Evolutionary conservation across 2,888 invertebrate genomes (phyloP).

Genomic region (Pseudococcus jackbeardsleyi): DNA sequence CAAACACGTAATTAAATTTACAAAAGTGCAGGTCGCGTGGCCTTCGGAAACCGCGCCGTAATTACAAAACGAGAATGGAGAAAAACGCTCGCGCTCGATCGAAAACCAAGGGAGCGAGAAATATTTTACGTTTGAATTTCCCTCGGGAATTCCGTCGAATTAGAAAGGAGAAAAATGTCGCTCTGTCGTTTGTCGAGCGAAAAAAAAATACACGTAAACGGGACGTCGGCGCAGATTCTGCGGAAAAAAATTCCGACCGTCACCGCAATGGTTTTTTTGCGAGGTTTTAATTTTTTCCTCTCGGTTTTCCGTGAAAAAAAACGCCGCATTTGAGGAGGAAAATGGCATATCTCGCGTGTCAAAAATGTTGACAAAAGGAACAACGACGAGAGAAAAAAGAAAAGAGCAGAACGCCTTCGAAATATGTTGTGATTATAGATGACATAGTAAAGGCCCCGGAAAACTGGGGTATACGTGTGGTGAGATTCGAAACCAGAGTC

Average conservation of each 20-base stretch:
- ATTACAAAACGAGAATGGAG: conserved; percentile 31
- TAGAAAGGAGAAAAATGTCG: conserved; percentile 21
- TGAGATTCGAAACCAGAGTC: conserved; percentile 60
- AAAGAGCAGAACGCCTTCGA: conserved; percentile 17
- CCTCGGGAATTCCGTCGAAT: conserved; percentile 57
- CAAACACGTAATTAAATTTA: conserved; percentile 60
- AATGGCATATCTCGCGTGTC: background rate
- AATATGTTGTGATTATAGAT: conserved; percentile 18
- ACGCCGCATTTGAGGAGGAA: background rate
- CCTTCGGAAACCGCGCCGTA: conserved; percentile 60
- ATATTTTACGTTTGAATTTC: conserved; percentile 53
- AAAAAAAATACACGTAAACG: background rate
- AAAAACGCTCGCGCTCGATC: conserved; percentile 33
- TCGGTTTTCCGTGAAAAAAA: background rate
- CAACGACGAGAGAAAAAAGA: background rate
- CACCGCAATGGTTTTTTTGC: background rate
- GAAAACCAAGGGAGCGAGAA: background rate
- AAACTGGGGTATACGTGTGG: conserved; percentile 55
- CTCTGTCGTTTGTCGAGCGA: conserved; percentile 19
- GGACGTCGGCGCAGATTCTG: background rate
- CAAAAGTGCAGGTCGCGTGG: conserved; percentile 64
- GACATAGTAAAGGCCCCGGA: conserved; percentile 21
- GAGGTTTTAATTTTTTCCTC: background rate
- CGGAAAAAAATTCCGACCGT: background rate
- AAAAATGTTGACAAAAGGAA: background rate